phyloP scores from a whole-genome alignment of 2,888 invertebrate genomes.

The Calameuta idolon region DNA sequence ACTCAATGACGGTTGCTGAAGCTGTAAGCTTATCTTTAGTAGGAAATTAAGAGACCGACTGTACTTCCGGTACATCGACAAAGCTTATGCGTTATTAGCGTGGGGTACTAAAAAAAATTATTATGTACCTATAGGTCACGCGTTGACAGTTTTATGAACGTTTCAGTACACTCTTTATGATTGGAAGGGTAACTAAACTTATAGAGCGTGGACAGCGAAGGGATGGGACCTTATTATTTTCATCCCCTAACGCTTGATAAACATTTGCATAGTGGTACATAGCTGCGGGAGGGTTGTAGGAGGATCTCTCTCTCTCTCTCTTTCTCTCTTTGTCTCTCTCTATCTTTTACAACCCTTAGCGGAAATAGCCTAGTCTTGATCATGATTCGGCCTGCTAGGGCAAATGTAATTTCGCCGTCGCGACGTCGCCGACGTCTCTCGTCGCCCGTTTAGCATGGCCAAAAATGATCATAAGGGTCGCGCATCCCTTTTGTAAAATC shows the following conservation, averaged over 20 bases:
- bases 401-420: slow-evolving; percentile 19
- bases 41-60: too few species aligned
- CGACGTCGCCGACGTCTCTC: neutral
- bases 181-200: slow-evolving; percentile 17
- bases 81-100: too few species aligned
- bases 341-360: too few species aligned
- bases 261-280: slow-evolving; percentile 48
- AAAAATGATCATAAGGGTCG: too few species aligned
- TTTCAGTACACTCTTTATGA: slow-evolving; percentile 20
- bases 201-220: slow-evolving; percentile 15
- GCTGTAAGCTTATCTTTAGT: too few species aligned
- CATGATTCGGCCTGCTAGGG: slow-evolving; percentile 13
- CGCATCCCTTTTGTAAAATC: too few species aligned
- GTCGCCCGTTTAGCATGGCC: too few species aligned
- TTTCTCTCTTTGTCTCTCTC: neutral
- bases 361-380: slow-evolving; percentile 11
- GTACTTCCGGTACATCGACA: too few species aligned
- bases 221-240: slow-evolving; percentile 52
- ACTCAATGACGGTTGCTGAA: too few species aligned
- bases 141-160: too few species aligned
- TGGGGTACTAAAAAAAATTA: too few species aligned
- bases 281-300: neutral
- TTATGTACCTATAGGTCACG: too few species aligned
- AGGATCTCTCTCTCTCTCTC: neutral
- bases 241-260: slow-evolving; percentile 48